Base-by-base conservation (phyloP, 2,797 vertebrate species). In the Acomys russatus region DNA sequence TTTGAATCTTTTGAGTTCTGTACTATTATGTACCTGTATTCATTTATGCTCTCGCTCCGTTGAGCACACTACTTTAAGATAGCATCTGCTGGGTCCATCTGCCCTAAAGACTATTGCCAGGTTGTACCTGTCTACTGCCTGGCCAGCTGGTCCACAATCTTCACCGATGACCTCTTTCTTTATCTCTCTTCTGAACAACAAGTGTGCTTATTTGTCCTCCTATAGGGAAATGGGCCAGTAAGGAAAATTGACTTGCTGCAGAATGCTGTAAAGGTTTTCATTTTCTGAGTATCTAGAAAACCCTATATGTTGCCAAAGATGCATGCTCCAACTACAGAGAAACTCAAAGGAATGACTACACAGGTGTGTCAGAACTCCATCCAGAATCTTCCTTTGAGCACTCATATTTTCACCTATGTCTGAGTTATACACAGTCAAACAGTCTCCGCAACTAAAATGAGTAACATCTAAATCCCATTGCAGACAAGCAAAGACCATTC, bases 201-300 rank as follows among this genome's bases (percentile, higher is more conserved):
- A 59, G 63, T 94, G 74, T 49, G 44, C 59, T 89, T 94, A 68
- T 61, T 96, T 92, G 88, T 86, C 76, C 93, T 49, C 38, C 74
- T 28, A 11, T 4, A 20, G 38, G 10, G 12, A 9, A 25, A 10
- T 23, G 84, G 59, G 54, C 2, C 79, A 54, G 73, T 83, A 82
- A 92, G 54, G 68, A 83, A 83, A 94, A 94, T 18, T 68, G 87
- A 88, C 63, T 90, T 96, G 59, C 68, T 78, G 80, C 63, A 87
- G 38, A 84, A 68, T 82, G 44, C 12, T 59, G 66, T 71, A 30
- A 91, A 59, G n/a, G 79, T 94, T 90, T 33, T 6, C 33, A 83
- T 91, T 90, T n/a, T 94, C 83, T 96, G 56, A 51, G 17, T 70
- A 92, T 85, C 12, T 18, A 76, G 74, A 82, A 38, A 92, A 93